Percentiles rank a stretch among this genome's conserved stretches.
These are phyloP conservation scores for Amazonetta brasiliensis DNA, from an alignment of 2,797 vertebrate species.

Conservation along the genomic window DNA sequence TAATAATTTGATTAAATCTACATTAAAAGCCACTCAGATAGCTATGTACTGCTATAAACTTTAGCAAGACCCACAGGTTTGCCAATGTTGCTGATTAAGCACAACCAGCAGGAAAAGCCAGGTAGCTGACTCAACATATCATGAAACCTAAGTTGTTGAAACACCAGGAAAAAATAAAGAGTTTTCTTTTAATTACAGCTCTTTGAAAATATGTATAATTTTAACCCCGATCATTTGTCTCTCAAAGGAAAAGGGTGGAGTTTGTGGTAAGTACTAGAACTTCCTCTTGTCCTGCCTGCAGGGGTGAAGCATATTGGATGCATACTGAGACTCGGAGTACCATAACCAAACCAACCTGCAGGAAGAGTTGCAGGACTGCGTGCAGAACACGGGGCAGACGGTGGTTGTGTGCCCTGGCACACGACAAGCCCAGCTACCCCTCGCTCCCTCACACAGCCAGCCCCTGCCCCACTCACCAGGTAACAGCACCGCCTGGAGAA, in stretches of 20 bases:
- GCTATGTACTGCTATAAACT: background rate
- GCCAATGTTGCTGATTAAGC: background rate
- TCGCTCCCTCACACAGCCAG: rapidly evolving
- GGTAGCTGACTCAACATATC: background rate
- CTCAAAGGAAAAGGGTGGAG: background rate
- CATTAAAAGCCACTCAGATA: conserved; percentile 34
- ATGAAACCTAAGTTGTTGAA: background rate
- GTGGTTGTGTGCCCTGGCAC: too few relatives aligned
- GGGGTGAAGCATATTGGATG: background rate
- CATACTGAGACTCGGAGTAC: rapidly evolving
- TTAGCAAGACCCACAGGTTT: background rate
- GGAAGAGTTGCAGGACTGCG: background rate
- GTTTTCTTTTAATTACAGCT: background rate
- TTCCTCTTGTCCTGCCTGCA: background rate
- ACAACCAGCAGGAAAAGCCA: background rate
- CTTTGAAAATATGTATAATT: background rate
- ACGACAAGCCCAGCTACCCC: background rate
- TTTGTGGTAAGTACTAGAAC: background rate
- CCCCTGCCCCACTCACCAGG: too few relatives aligned
- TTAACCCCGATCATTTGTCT: background rate
- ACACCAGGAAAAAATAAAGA: background rate
- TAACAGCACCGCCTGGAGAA: rapidly evolving
- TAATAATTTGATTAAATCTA: conserved; percentile 28
- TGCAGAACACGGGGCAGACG: rapidly evolving
- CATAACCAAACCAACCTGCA: background rate